Percentiles rank a stretch among this genome's conserved stretches.
Evolutionary conservation across 2,797 vertebrate genomes (phyloP).

Genomic region (Dermochelys coriacea): DNA sequence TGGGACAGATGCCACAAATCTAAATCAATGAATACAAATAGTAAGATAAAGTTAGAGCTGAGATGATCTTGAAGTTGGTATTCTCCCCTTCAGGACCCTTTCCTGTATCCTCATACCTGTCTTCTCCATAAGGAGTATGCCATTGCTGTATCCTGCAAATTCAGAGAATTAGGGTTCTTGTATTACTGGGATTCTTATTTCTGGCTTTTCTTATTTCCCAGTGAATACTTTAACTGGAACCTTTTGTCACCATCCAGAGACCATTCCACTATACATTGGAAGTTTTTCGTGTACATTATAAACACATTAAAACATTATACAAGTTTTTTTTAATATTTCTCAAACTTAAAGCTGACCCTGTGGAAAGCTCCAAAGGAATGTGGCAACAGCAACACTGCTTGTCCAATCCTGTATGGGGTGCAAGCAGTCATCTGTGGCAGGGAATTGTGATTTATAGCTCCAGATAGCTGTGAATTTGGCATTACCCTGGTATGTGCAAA

Average conservation of each 20-base stretch:
- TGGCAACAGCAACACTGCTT: no score
- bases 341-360: no score
- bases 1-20: neutral
- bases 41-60: neutral
- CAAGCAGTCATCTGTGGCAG: no score
- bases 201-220: neutral
- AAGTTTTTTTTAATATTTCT: no score
- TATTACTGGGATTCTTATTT: neutral
- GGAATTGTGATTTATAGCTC: no score
- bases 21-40: neutral
- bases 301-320: no score
- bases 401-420: no score
- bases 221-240: neutral
- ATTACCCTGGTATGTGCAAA: no score
- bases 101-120: neutral
- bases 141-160: neutral
- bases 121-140: neutral
- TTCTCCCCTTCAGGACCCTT: neutral
- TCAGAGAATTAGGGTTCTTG: neutral
- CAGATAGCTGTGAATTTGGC: no score
- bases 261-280: neutral
- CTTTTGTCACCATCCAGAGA: neutral
- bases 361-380: no score
- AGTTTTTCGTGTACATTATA: no score
- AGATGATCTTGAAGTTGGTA: neutral